Evolutionary conservation across 2,113 vertebrate species (phyloP).

Genomic region (Xiphophorus hellerii): DNA sequence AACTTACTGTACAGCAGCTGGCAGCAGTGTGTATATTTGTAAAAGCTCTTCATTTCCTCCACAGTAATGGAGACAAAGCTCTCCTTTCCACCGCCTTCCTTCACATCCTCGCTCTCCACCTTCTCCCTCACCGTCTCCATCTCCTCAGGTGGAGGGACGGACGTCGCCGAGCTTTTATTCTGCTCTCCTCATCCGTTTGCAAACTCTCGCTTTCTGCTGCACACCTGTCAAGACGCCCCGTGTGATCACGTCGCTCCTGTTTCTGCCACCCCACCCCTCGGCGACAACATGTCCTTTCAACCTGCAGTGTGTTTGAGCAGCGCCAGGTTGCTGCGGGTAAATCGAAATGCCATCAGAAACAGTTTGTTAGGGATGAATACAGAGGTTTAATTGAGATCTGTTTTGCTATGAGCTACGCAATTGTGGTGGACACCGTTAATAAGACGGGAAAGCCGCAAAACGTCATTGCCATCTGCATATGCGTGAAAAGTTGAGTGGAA

Average conservation of each 20-base stretch:
- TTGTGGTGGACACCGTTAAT: background rate
- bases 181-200: constrained; percentile 4
- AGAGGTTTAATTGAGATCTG: background rate
- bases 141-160: constrained; percentile 11
- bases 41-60: constrained; percentile 79
- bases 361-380: background rate
- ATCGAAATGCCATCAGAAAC: background rate
- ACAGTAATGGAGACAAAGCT: constrained; percentile 65
- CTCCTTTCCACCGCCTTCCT: constrained; percentile 18
- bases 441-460: background rate
- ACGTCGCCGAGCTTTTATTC: constrained; percentile 10
- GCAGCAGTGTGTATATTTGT: constrained; percentile 70
- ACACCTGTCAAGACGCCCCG: constrained; percentile 33
- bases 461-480: background rate
- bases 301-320: background rate
- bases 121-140: constrained; percentile 16
- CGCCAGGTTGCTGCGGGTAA: background rate
- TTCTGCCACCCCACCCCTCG: constrained; percentile 26
- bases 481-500: background rate
- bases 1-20: constrained; percentile 75
- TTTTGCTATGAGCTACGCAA: background rate
- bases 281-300: background rate
- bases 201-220: constrained; percentile 12
- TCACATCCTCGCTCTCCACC: constrained; percentile 26
- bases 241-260: constrained; percentile 29